A percentile compares a stretch with the other conserved stretches of the same genome.
phyloP scores from a whole-genome alignment of 2,113 vertebrate genomes.

The Pachypanchax playfairii region DNA sequence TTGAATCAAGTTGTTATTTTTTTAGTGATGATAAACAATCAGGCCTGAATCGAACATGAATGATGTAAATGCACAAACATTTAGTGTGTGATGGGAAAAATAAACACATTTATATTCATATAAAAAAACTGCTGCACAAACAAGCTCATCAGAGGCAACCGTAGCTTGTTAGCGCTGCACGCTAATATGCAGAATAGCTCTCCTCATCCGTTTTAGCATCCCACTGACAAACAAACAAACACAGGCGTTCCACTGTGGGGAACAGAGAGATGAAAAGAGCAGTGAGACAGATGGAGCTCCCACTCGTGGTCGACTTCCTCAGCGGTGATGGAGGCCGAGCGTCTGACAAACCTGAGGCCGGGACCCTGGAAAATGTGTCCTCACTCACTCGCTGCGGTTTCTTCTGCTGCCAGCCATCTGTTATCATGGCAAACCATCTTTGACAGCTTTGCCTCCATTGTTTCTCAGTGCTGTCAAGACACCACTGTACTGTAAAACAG shows the following conservation, averaged over 20 bases:
- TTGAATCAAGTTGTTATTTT: constrained; percentile 14
- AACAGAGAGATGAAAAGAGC: constrained; percentile 44
- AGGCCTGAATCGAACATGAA: constrained; percentile 11
- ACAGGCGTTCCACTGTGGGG: constrained; percentile 39
- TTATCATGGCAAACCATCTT: constrained; percentile 52
- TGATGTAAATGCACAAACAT: constrained; percentile 18
- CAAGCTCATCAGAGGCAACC: constrained; percentile 69
- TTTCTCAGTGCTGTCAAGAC: constrained; percentile 52
- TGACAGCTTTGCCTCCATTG: constrained; percentile 38
- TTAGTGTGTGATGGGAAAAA: constrained; percentile 4
- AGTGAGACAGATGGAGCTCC: constrained; percentile 70
- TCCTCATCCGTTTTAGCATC: constrained; percentile 61
- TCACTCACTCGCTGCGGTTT: constrained; percentile 30
- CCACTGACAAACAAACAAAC: constrained; percentile 64
- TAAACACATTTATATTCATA: constrained; percentile 55
- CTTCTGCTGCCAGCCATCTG: constrained; percentile 62
- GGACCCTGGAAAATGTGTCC: constrained; percentile 37
- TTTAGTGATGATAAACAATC: constrained; percentile 43
- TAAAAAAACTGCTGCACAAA: constrained; percentile 63
- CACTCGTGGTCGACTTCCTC: constrained; percentile 59
- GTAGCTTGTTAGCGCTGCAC: constrained; percentile 64
- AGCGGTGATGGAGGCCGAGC: constrained; percentile 39
- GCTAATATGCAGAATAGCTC: constrained; percentile 65
- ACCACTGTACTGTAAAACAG: constrained; percentile 49
- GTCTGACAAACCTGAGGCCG: constrained; percentile 39